Evolutionary conservation across 1,140 invertebrate genomes (phyloP).

Genomic region (Anastrepha obliqua): DNA sequence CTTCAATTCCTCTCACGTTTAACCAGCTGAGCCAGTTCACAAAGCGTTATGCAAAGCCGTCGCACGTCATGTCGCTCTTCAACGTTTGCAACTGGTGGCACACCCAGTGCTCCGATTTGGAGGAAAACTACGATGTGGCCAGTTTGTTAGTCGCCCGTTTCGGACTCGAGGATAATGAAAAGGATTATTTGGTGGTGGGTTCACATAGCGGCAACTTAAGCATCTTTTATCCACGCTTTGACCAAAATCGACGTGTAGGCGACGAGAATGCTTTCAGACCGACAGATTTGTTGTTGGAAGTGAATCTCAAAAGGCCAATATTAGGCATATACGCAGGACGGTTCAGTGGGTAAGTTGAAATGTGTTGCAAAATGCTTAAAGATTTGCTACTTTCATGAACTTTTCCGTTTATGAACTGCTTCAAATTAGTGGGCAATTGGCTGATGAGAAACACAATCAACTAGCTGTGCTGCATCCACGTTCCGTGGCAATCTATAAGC

Average conservation of each 20-base stretch:
- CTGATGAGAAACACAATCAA: constrained; percentile 69
- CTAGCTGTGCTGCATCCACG: constrained; percentile 68
- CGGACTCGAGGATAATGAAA: constrained; percentile 76
- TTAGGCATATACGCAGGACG: constrained; percentile 82
- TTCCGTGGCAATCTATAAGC: constrained; percentile 68
- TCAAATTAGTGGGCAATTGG: constrained; percentile 61
- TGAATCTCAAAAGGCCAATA: constrained; percentile 80
- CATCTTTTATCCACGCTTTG: constrained; percentile 78
- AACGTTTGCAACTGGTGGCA: constrained; percentile 86
- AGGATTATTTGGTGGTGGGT: constrained; percentile 82
- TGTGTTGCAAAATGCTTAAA: neutral
- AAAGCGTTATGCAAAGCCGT: neutral
- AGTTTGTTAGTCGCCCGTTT: constrained; percentile 74
- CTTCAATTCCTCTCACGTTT: neutral
- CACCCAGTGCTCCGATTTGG: constrained; percentile 78
- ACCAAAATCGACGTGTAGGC: constrained; percentile 74
- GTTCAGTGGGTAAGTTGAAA: constrained; percentile 80
- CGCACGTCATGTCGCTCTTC: constrained; percentile 83
- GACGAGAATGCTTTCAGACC: constrained; percentile 75
- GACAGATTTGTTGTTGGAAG: constrained; percentile 83
- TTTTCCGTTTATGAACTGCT: no score
- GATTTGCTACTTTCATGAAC: neutral
- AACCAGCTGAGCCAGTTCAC: constrained; percentile 15
- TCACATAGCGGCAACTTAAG: constrained; percentile 82
- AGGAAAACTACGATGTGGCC: constrained; percentile 74